These are phyloP conservation scores for Gambusia affinis DNA, from an alignment of 2,113 vertebrate species.

Conservation along the genomic window DNA sequence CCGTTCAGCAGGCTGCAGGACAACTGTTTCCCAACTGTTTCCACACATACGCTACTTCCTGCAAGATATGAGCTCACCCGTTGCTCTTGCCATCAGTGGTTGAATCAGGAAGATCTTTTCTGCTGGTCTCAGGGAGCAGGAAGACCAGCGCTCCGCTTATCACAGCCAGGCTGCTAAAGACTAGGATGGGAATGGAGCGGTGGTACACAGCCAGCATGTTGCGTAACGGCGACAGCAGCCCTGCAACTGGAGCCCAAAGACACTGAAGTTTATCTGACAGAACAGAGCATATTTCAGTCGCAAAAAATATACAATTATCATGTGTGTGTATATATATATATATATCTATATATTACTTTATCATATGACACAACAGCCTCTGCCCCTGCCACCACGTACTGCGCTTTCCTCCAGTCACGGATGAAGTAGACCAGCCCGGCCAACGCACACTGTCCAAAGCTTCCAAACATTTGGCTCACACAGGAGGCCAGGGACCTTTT, in stretches of 20 bases:
- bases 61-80: slow-evolving; percentile 8
- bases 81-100: slow-evolving; percentile 14
- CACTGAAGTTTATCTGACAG: slow-evolving; percentile 78
- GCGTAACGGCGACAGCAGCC: slow-evolving; percentile 75
- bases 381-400: too few relatives aligned
- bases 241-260: slow-evolving; percentile 74
- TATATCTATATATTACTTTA: too few relatives aligned
- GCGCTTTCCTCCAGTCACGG: too few relatives aligned
- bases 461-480: slow-evolving; percentile 46
- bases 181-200: slow-evolving; percentile 63
- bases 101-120: slow-evolving; percentile 72
- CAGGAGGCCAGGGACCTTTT: slow-evolving; percentile 58
- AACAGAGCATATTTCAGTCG: background rate
- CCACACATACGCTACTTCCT: background rate
- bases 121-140: slow-evolving; percentile 82
- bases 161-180: slow-evolving; percentile 72
- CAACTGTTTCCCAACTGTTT: too few relatives aligned
- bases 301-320: too few relatives aligned
- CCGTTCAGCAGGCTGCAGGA: background rate
- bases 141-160: slow-evolving; percentile 58
- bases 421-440: too few relatives aligned
- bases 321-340: too few relatives aligned
- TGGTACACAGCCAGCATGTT: slow-evolving; percentile 72
- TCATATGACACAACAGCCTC: too few relatives aligned
- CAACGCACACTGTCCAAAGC: too few relatives aligned